Evolutionary conservation across 1,140 invertebrate species (phyloP).

Genomic region (Coenobita brevimanus): DNA sequence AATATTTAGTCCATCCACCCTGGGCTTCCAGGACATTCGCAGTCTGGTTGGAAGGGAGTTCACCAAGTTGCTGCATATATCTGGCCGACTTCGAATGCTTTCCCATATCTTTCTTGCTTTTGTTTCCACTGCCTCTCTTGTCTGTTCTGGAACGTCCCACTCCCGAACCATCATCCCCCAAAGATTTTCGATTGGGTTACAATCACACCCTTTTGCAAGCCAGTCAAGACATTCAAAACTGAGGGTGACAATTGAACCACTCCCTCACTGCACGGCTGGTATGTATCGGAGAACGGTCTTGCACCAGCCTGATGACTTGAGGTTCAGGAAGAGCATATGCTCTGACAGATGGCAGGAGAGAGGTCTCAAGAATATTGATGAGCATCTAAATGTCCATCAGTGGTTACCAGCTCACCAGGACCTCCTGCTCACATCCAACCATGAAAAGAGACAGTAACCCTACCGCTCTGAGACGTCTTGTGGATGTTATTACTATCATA

Average conservation of each 20-base stretch:
- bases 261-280: background rate
- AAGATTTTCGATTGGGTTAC: conserved; percentile 24
- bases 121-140: background rate
- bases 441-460: background rate
- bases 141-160: background rate
- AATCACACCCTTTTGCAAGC: conserved; percentile 8
- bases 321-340: too few species aligned
- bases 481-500: background rate
- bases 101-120: conserved; percentile 5
- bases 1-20: background rate
- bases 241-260: background rate
- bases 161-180: conserved; percentile 15
- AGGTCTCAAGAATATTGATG: too few species aligned
- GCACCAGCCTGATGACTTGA: background rate
- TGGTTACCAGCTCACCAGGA: too few species aligned
- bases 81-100: background rate
- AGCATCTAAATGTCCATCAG: too few species aligned
- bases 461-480: background rate
- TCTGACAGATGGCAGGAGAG: too few species aligned
- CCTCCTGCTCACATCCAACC: conserved; percentile 2
- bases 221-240: background rate
- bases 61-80: background rate
- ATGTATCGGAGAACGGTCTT: background rate
- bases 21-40: background rate
- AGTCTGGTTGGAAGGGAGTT: conserved; percentile 2